Conservation (phyloP, 2,113 vertebrate species). For the Saccopteryx leptura region DNA sequence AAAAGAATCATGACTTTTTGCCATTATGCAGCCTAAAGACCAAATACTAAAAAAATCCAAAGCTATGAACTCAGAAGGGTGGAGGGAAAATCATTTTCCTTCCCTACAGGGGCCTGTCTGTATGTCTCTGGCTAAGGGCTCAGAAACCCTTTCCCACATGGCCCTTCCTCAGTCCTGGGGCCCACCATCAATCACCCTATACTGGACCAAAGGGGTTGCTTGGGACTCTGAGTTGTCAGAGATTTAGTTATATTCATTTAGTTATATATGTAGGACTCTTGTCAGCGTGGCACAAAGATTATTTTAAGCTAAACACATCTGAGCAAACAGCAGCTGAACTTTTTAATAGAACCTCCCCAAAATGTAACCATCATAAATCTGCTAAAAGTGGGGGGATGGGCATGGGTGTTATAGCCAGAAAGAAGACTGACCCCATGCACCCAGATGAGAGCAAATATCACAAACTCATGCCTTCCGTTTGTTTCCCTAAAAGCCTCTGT, state of each 20-base stretch:
- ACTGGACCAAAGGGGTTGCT: not conserved
- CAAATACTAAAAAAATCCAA: not conserved
- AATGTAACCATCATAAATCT: not conserved
- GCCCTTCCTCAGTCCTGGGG: not conserved
- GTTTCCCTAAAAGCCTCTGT: not conserved
- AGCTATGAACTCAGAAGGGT: not conserved
- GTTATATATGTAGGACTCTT: not conserved
- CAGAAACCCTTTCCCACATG: not conserved
- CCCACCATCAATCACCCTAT: not conserved
- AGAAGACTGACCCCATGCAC: not conserved
- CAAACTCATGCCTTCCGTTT: not conserved
- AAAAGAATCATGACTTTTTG: constrained; percentile 1
- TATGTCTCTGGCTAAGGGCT: not conserved
- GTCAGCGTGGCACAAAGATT: constrained; percentile 1
- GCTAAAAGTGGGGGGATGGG: too few relatives aligned
- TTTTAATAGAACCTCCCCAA: not conserved
- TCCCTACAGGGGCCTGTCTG: not conserved
- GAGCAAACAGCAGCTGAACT: not conserved
- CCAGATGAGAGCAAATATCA: not conserved
- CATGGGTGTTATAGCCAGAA: not conserved
- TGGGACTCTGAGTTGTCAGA: not conserved
- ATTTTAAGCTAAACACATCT: not conserved
- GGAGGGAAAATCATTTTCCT: not conserved
- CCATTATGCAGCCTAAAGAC: not conserved
- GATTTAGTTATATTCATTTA: constrained; percentile 24